Evolutionary conservation across 2,113 vertebrate species (phyloP), one percentile per base, ranked within the genome.

Genomic region (Spea bombifrons): DNA sequence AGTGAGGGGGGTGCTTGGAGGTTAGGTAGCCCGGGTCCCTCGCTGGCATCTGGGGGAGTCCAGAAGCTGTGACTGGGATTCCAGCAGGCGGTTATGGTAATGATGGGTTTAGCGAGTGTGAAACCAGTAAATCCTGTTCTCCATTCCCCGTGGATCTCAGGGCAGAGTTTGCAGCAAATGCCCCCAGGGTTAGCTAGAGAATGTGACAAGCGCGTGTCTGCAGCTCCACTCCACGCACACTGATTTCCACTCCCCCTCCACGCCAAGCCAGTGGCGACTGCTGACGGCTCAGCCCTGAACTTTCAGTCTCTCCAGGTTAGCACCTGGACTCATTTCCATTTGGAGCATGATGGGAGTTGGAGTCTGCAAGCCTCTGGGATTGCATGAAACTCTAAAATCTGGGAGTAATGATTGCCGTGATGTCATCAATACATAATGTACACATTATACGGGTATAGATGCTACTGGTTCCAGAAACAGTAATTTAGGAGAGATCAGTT

Each of bases 41-140:
- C n/a, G 45, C 75, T 77, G 75, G 66, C 75, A 77, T 77, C 75
- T 77, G 75, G 47, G 75, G 43, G 52, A 57, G 44, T 66, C 52
- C 44, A 65, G 66, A 55, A 65, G 66, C 66, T 76, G 66, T 61
- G 75, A 44, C 66, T 77, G 45, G 70, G 75, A 71, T 77, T 70
- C 66, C 66, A 61, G 66, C 81, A 82, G 84, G 84, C 82, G 85
- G 83, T 86, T 81, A 83, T 78, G 86, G 81, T 77, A 83, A 85
- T 75, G 83, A 84, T 85, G 82, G 83, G 80, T 81, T 81, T 78
- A 74, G 86, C 83, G 86, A 84, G 83, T 63, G 87, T 72, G 83
- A 76, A 85, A 83, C 83, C 87, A 86, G 88, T 84, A 86, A 68
- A 59, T 81, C 86, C 88, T 74, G 87, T 82, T 81, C 83, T 86